These are phyloP conservation scores for Salvator merianae DNA, from an alignment of 2,113 vertebrate species.

Conservation along the genomic window DNA sequence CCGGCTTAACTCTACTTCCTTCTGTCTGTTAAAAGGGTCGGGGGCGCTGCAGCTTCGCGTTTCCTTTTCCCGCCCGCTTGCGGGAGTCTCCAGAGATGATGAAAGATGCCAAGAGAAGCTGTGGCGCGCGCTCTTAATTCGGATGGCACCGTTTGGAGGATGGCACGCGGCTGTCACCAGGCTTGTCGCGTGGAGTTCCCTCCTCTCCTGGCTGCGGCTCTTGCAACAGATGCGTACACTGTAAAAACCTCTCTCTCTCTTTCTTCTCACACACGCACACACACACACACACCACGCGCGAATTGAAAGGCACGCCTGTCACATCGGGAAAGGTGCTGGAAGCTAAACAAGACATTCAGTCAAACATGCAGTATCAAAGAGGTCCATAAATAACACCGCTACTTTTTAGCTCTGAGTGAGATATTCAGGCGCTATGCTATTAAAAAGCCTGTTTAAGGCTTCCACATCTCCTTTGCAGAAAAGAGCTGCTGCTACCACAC, in stretches of 20 bases:
- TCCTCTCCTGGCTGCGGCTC: background rate
- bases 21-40: too few species aligned
- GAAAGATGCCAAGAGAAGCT: too few species aligned
- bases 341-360: background rate
- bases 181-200: background rate
- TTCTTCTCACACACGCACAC: too few species aligned
- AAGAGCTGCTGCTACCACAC: background rate
- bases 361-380: too few species aligned
- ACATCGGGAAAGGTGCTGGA: background rate
- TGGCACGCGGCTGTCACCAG: background rate
- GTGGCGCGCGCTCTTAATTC: background rate
- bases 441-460: background rate
- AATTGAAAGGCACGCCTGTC: background rate
- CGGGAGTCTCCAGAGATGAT: background rate
- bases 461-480: background rate
- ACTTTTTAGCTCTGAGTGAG: too few species aligned
- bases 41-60: background rate
- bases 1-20: background rate
- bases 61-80: too few species aligned
- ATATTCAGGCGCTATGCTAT: background rate
- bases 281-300: too few species aligned
- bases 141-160: background rate
- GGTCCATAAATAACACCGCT: too few species aligned
- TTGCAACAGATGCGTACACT: background rate
- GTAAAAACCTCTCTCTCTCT: too few species aligned